Evolutionary conservation across 2,888 invertebrate species (phyloP).

Genomic region (Timema cristinae): DNA sequence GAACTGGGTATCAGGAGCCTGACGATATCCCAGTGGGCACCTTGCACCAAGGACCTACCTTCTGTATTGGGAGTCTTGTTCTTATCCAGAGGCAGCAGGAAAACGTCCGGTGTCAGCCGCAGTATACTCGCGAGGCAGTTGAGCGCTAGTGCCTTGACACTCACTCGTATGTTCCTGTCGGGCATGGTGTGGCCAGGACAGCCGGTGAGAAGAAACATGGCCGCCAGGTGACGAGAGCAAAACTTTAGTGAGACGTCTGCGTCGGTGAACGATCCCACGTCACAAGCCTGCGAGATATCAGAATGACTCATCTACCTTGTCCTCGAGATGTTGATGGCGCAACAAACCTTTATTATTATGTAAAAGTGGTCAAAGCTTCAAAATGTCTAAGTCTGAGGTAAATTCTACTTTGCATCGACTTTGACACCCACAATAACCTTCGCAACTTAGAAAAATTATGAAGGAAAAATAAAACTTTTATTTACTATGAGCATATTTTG

Average conservation of each 20-base stretch:
- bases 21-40: too few relatives aligned
- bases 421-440: too few relatives aligned
- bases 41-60: too few relatives aligned
- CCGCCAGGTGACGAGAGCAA: slow-evolving; percentile 66
- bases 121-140: slow-evolving; percentile 74
- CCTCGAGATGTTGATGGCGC: slow-evolving; percentile 2
- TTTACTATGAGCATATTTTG: too few relatives aligned
- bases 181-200: slow-evolving; percentile 56
- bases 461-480: too few relatives aligned
- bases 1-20: too few relatives aligned
- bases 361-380: too few relatives aligned
- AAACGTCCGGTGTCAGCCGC: slow-evolving; percentile 66
- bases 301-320: too few relatives aligned
- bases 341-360: too few relatives aligned
- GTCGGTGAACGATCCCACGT: slow-evolving; percentile 64
- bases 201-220: slow-evolving; percentile 69
- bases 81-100: slow-evolving; percentile 55
- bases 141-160: slow-evolving; percentile 83
- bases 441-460: too few relatives aligned
- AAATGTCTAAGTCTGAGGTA: too few relatives aligned
- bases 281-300: slow-evolving; percentile 49
- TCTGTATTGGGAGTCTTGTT: slow-evolving; percentile 17
- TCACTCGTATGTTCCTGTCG: slow-evolving; percentile 77
- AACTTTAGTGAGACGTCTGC: slow-evolving; percentile 63
- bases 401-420: too few relatives aligned